Evolutionary conservation across 2,113 vertebrate species (phyloP).

Genomic region (Microtus pennsylvanicus): DNA sequence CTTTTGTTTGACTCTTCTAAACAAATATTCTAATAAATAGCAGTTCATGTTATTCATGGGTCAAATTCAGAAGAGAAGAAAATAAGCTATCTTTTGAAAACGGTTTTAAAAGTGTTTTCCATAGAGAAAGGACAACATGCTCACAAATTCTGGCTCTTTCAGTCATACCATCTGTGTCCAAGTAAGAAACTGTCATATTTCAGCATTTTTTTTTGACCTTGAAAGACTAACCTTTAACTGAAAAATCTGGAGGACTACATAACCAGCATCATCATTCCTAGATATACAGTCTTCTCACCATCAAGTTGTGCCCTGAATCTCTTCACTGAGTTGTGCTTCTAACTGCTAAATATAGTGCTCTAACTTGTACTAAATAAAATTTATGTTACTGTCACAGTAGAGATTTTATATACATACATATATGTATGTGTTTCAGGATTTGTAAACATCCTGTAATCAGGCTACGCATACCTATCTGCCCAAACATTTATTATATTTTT

Average conservation of each 20-base stretch:
- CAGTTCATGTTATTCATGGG: not conserved
- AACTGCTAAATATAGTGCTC: not conserved
- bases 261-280: slow-evolving; percentile 16
- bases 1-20: slow-evolving; percentile 64
- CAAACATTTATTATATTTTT: not conserved
- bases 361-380: slow-evolving; percentile 13
- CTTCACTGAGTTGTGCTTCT: not conserved
- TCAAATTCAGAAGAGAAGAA: slow-evolving; percentile 48
- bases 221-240: slow-evolving; percentile 51
- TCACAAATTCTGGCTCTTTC: slow-evolving; percentile 61
- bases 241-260: not conserved
- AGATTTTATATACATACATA: not conserved
- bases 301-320: slow-evolving; percentile 24
- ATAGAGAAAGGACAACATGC: not conserved
- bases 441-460: not conserved
- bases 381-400: not conserved
- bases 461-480: not conserved
- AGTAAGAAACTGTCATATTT: not conserved
- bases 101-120: slow-evolving; percentile 57
- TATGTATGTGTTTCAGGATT: not conserved
- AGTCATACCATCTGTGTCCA: slow-evolving; percentile 20
- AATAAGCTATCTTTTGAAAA: slow-evolving; percentile 60
- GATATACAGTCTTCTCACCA: not conserved
- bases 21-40: slow-evolving; percentile 71
- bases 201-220: slow-evolving; percentile 48